Evolutionary conservation across 35 echinoderm and acorn worm genomes (phyloP).

Genomic region (Holothuria glaberrima): DNA sequence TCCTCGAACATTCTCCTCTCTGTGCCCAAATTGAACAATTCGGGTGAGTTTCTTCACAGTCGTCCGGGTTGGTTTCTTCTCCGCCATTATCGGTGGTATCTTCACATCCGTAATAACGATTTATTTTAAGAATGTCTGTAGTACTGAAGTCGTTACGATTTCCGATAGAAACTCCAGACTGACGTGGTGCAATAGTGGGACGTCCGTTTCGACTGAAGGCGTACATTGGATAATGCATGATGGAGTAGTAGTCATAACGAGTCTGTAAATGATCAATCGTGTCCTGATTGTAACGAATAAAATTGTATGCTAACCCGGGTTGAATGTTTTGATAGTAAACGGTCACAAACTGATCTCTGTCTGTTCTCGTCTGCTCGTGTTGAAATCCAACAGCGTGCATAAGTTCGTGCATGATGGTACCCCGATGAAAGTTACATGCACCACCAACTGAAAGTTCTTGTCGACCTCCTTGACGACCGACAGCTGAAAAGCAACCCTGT

Average conservation of each 20-base stretch:
- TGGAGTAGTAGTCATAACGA: conserved; percentile 81
- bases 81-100: not conserved
- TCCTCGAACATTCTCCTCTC: conserved; percentile 85
- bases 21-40: too few species aligned
- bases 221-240: conserved; percentile 82
- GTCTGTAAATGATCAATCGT: conserved; percentile 69
- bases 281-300: conserved; percentile 59
- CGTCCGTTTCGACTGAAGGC: conserved; percentile 77
- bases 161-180: conserved; percentile 61
- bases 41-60: too few species aligned
- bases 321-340: conserved; percentile 83
- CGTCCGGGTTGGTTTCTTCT: too few species aligned
- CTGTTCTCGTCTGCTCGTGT: conserved; percentile 89
- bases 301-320: conserved; percentile 67
- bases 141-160: conserved; percentile 72
- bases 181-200: conserved; percentile 67
- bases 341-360: conserved; percentile 84
- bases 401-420: conserved; percentile 89
- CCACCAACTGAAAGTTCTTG: conserved; percentile 84
- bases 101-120: conserved; percentile 71
- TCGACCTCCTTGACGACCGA: conserved; percentile 73
- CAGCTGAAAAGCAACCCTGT: conserved; percentile 84
- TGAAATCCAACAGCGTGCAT: conserved; percentile 93
- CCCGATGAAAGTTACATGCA: conserved; percentile 66
- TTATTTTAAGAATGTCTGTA: conserved; percentile 73